These are phyloP conservation scores for Alexandromys fortis DNA, from an alignment of 2,113 vertebrate species.

Conservation along the genomic window DNA sequence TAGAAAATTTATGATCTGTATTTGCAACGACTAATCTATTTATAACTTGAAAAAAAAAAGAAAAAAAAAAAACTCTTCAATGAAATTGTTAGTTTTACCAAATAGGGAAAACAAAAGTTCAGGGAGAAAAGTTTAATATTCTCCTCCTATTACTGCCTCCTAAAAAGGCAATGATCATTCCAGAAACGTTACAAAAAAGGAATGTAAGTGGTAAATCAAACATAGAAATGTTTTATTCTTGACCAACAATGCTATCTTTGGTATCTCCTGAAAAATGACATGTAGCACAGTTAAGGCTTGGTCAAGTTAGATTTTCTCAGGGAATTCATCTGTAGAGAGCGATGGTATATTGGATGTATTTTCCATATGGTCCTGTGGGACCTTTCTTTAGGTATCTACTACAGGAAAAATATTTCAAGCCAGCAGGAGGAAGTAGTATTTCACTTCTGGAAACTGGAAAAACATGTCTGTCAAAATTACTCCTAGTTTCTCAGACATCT, in stretches of 20 bases:
- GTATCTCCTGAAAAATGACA: not conserved
- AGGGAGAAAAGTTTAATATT: not conserved
- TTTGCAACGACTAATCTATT: not conserved
- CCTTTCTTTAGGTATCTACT: not conserved
- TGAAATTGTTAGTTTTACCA: not conserved
- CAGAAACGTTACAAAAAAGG: not conserved
- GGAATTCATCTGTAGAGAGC: not conserved
- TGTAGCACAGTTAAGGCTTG: not conserved
- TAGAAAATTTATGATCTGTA: not conserved
- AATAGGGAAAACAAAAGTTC: not conserved
- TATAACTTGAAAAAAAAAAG: not conserved
- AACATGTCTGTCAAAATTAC: not conserved
- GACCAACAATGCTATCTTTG: not conserved
- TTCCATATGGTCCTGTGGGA: not conserved
- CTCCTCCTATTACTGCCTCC: rapidly evolving
- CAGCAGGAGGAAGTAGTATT: not conserved
- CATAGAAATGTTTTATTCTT: not conserved
- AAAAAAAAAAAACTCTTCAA: not conserved
- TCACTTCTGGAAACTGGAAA: not conserved
- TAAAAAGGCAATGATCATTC: not conserved
- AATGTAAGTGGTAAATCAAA: not conserved
- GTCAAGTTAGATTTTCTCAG: not conserved
- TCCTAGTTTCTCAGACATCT: not conserved
- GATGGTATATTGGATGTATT: not conserved
- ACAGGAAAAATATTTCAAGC: not conserved